Evolutionary conservation across 2,113 vertebrate genomes (phyloP).

Genomic region (Callaeas wilsoni): DNA sequence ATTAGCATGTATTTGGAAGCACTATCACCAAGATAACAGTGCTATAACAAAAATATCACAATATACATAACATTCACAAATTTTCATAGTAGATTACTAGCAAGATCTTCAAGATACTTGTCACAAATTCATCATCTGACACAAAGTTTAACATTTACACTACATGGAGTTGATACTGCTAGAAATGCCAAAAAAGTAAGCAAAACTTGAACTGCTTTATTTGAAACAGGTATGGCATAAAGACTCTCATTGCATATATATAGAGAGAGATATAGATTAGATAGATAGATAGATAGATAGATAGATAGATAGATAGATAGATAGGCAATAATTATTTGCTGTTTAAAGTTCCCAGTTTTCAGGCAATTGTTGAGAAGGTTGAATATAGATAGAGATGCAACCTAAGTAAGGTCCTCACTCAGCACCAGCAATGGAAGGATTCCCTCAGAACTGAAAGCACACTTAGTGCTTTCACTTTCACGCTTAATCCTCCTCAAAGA

Average conservation of each 20-base stretch:
- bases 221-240: constrained; percentile 6
- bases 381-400: not conserved
- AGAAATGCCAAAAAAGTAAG: not conserved
- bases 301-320: too few relatives aligned
- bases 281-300: too few relatives aligned
- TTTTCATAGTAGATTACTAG: not conserved
- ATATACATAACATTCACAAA: not conserved
- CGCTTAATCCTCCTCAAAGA: not conserved
- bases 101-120: not conserved
- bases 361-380: not conserved
- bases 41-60: constrained; percentile 34
- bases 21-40: not conserved
- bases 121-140: not conserved
- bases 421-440: not conserved
- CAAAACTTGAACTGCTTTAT: not conserved
- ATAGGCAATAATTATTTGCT: not conserved
- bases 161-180: not conserved
- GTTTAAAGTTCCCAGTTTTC: not conserved
- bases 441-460: not conserved
- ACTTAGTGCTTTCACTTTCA: too few relatives aligned
- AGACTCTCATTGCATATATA: fast-evolving
- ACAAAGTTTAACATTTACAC: not conserved
- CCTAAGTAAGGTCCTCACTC: not conserved
- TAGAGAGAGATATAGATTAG: too few relatives aligned
- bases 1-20: not conserved